These are phyloP conservation scores for Chelonus formosanus DNA, from an alignment of 2,888 invertebrate genomes.

Conservation along the genomic window DNA sequence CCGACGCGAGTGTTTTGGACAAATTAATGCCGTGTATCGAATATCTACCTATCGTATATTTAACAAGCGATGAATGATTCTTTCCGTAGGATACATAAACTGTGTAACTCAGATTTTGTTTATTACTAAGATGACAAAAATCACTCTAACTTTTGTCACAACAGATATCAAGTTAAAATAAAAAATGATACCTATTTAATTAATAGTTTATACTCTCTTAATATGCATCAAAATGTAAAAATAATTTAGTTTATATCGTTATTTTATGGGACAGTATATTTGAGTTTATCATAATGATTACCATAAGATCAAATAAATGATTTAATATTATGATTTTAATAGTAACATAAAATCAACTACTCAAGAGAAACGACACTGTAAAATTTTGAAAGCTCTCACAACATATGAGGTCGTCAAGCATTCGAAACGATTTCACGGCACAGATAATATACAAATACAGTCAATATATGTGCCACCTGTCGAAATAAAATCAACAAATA, in stretches of 20 bases:
- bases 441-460: background rate
- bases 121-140: background rate
- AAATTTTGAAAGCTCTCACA: constrained; percentile 22
- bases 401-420: constrained; percentile 19
- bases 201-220: no score
- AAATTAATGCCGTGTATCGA: constrained; percentile 55
- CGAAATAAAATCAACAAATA: constrained; percentile 15
- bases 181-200: no score
- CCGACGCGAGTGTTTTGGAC: constrained; percentile 53
- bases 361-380: constrained; percentile 34
- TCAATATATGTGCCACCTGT: constrained; percentile 28
- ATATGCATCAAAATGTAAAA: no score
- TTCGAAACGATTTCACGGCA: constrained; percentile 7
- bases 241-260: no score
- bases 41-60: constrained; percentile 45
- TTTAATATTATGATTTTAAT: constrained; percentile 22
- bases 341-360: constrained; percentile 18
- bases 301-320: background rate
- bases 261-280: no score
- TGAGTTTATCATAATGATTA: no score
- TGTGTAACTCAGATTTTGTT: background rate
- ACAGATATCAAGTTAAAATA: no score
- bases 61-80: constrained; percentile 32
- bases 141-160: no score
- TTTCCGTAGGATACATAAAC: constrained; percentile 1